phyloP scores from a whole-genome alignment of 1,140 invertebrate species.

The Cherax quadricarinatus region DNA sequence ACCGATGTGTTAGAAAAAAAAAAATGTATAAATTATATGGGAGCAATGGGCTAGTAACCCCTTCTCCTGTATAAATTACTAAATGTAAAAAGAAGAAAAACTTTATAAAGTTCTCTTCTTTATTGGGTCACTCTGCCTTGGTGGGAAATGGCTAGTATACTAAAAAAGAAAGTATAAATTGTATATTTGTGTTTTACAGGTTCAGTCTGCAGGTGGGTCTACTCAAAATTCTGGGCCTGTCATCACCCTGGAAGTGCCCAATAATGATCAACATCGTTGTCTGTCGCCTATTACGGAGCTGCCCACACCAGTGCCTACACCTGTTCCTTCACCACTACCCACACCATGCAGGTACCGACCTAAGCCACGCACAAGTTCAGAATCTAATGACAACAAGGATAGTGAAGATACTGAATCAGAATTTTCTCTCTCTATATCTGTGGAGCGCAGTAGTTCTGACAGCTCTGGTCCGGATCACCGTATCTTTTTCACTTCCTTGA shows the following conservation, averaged over 20 bases:
- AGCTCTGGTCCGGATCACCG: conserved; percentile 69
- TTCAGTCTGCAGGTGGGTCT: conserved; percentile 53
- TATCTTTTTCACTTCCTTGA: conserved; percentile 61
- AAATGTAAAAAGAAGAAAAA: too few relatives aligned
- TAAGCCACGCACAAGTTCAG: conserved; percentile 64
- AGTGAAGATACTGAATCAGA: conserved; percentile 72
- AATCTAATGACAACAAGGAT: conserved; percentile 68
- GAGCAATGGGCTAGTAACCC: too few relatives aligned
- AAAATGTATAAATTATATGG: too few relatives aligned
- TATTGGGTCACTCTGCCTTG: too few relatives aligned
- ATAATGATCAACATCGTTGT: conserved; percentile 81
- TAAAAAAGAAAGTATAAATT: background rate
- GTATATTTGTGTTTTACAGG: conserved; percentile 47
- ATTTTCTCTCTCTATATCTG: conserved; percentile 67
- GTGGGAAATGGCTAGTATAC: too few relatives aligned
- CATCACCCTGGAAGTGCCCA: conserved; percentile 85
- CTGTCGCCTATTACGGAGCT: conserved; percentile 85
- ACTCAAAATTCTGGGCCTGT: conserved; percentile 81
- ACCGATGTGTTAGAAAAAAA: too few relatives aligned
- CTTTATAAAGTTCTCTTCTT: too few relatives aligned
- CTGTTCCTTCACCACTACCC: conserved; percentile 81
- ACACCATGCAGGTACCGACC: conserved; percentile 78
- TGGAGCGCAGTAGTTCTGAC: conserved; percentile 70
- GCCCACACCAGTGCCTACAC: conserved; percentile 82
- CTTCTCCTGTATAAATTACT: too few relatives aligned